Evolutionary conservation across 2,113 vertebrate species (phyloP), one percentile per base, ranked within the genome.

Genomic region (Oryzias melastigma): DNA sequence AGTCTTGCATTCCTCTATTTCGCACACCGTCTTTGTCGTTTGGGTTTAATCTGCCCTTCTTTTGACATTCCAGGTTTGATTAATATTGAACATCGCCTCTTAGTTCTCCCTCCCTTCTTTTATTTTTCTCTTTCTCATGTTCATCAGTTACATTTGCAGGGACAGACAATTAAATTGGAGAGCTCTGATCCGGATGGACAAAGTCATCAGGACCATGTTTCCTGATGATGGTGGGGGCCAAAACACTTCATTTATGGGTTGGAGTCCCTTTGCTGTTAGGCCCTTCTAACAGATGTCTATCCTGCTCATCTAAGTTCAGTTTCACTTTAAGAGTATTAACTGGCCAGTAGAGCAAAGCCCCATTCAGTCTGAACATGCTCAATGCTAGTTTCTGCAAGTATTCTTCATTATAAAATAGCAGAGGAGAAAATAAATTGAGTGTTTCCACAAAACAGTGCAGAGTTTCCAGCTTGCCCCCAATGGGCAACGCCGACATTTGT

Each of bases 121-220:
- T 73, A 54, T 64, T 68, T 75, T 74, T 83, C 83, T 77, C 69
- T 58, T 71, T 80, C 83, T 88, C 80, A 65, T 77, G 81, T 90
- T 88, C 90, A 90, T 85, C 58, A 89, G 91, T 90, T 91, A 89
- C 88, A 85, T 89, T 86, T 91, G 78, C 80, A 65, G 85, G 67
- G 77, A 81, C 81, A 89, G 88, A 89, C 91, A 89, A 77, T 85
- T 58, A 44, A 90, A 81, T 91, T 91, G 88, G 92, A 90, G 45
- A 7, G 16, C 14, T 18, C 85, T 80, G 84, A 73, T 86, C 82
- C 86, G 78, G 85, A 71, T 71, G 76, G 80, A 80, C 76, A 82
- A 72, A 87, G 87, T 90, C 87, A 87, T 77, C 83, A 80, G 77
- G 46, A 40, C 73, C 81, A 81, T 75, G 69, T 79, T 75, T 70